phyloP scores from a whole-genome alignment of 2,888 invertebrate genomes.

The Sarcophaga variegata region DNA sequence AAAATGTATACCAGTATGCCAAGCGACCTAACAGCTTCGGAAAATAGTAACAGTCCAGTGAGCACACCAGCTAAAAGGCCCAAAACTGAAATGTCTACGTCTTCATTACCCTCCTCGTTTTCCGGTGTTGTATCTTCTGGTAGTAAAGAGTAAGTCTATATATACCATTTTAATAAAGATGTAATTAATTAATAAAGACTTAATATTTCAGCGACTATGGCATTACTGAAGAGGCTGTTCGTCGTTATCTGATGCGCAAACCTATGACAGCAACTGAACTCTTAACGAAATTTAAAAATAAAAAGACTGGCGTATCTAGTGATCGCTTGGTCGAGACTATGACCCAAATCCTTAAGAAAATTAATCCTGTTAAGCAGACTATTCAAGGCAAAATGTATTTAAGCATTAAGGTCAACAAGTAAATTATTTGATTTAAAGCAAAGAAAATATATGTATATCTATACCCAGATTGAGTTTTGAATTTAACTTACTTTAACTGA shows the following conservation, averaged over 20 bases:
- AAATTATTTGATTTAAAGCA: not conserved
- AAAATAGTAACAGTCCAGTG: slow-evolving; percentile 80
- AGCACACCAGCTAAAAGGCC: slow-evolving; percentile 80
- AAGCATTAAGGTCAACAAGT: slow-evolving; percentile 86
- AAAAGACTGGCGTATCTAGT: slow-evolving; percentile 94
- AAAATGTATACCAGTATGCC: slow-evolving; percentile 79
- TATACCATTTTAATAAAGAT: not conserved
- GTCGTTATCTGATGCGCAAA: slow-evolving; percentile 96
- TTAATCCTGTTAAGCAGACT: slow-evolving; percentile 95
- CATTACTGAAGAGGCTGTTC: slow-evolving; percentile 96
- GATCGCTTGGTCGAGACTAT: slow-evolving; percentile 96
- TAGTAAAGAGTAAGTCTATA: slow-evolving; percentile 79
- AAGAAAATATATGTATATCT: slow-evolving; percentile 4
- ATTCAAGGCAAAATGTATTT: slow-evolving; percentile 97
- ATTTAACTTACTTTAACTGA: too few species aligned
- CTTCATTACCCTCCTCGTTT: slow-evolving; percentile 80
- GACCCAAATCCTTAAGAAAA: slow-evolving; percentile 96
- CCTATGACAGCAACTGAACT: slow-evolving; percentile 99
- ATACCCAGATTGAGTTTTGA: not conserved
- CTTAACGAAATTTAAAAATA: slow-evolving; percentile 96
- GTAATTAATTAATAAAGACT: not conserved
- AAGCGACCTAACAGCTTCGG: slow-evolving; percentile 80
- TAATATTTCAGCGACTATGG: slow-evolving; percentile 88
- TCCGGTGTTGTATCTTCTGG: slow-evolving; percentile 78
- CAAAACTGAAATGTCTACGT: slow-evolving; percentile 77